Base-by-base conservation (phyloP, 2,888 invertebrate species). In the Calliphora vomitoria region DNA sequence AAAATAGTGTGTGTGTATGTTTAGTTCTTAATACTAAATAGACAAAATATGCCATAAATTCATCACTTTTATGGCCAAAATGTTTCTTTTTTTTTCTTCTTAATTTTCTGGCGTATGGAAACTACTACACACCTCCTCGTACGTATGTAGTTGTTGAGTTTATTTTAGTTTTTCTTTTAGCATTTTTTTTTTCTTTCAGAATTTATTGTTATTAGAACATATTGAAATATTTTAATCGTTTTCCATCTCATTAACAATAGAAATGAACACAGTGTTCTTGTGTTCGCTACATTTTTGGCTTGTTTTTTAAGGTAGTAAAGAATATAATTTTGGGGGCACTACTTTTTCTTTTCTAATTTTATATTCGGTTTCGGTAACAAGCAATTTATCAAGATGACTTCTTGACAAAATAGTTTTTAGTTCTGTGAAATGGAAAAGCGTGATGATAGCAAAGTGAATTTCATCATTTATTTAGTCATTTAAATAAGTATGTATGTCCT, bases 31-130 rank as follows among this genome's bases (percentile, higher is more conserved):
- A 72, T 81, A 25, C 31, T 72, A 64, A 80, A 72, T n/a, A 85
- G 68, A 79, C 69, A 76, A 53, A 47, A 80, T 69, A 74, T 80
- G 74, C 74, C 80, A 80, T 85, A 85, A 85, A 85, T 75, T 80
- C 60, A 75, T 85, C 80, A 85, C 60, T 60, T 85, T 80, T 80
- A 85, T 74, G 58, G 79, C 68, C 78, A 47, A 74, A 58, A 50
- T 50, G 15, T 15, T n/a, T 60, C 15, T 60, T 60, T 1, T 47
- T 53, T 35, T 25, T 38, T 55, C 15, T 53, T 66, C 11, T 55
- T 15, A 41, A 62, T 64, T 31, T 11, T 35, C 13, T 20, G 13
- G 20, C 38, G 44, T 47, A 41, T 78, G 53, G 53, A 78, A 78
- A 69, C 66, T 50, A 31, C 18, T 50, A 31, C 18, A 50, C 79